Percentiles rank a stretch among this genome's conserved stretches.
phyloP scores from a whole-genome alignment of 1,140 invertebrate genomes.

The Lordiphosa collinella region DNA sequence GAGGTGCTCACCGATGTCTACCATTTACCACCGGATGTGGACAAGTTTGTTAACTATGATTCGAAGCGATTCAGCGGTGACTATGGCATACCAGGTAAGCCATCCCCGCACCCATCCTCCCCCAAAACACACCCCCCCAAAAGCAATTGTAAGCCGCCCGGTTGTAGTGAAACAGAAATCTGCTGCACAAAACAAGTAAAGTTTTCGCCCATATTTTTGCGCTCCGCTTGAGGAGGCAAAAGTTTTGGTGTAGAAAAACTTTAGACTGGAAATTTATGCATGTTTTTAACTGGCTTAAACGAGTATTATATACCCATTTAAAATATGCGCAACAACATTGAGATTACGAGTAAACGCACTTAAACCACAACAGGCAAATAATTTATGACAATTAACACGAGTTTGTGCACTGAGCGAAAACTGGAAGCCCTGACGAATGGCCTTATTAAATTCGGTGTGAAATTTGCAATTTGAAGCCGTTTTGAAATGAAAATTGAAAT shows the following conservation, averaged over 20 bases:
- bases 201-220: conserved; percentile 39
- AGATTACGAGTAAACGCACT: conserved; percentile 47
- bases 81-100: conserved; percentile 84
- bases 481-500: conserved; percentile 8
- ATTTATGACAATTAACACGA: conserved; percentile 70
- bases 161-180: conserved; percentile 10
- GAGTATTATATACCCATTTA: conserved; percentile 49
- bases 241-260: conserved; percentile 55
- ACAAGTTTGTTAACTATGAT: conserved; percentile 84
- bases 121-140: not conserved
- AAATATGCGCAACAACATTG: conserved; percentile 59
- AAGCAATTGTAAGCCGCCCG: conserved; percentile 20
- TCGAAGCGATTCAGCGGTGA: conserved; percentile 85
- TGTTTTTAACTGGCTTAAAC: conserved; percentile 65
- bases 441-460: not conserved
- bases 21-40: conserved; percentile 85
- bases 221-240: conserved; percentile 27
- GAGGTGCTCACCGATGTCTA: conserved; percentile 87
- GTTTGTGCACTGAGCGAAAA: conserved; percentile 17
- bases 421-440: not conserved
- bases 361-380: conserved; percentile 25
- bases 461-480: not conserved
- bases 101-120: not conserved
- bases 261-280: conserved; percentile 61
- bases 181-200: conserved; percentile 25